Evolutionary conservation across 2,113 vertebrate genomes (phyloP), one percentile per base, ranked within the genome.

Genomic region (Diadophis punctatus): DNA sequence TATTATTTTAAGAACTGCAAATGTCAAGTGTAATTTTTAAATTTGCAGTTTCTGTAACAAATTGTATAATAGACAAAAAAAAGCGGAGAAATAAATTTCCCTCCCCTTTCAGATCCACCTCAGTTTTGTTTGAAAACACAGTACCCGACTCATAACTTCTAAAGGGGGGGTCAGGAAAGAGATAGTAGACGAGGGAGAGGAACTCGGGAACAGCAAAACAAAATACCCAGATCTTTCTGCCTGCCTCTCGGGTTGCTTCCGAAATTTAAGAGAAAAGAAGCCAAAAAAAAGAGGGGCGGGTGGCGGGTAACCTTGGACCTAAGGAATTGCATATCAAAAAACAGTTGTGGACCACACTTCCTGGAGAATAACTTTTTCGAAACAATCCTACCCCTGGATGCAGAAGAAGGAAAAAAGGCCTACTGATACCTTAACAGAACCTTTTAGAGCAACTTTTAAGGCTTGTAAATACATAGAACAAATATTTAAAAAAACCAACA

Each of bases 1-100:
- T 99, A 99, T 99, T 99, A 98, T 99, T 99, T 99, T 99, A 98
- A 98, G 98, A 97, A 98, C 98, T 99, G 98, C 98, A 99, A 98
- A 98, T 98, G 98, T 96, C 97, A 98, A n/a, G 98, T 98, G 97
- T 99, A 98, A 99, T 98, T 99, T 99, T 99, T 98, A 98, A 98
- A 98, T 99, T 99, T 99, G 99, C 99, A 99, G 98, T 98, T 98
- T 98, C 98, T 98, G 98, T 98, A 98, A 98, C 96, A 97, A 98
- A 97, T 97, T 98, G 97, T 98, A 98, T 97, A 95, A 97, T 98
- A 98, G 97, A 96, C 96, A 51, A 86, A 34, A 11, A 96, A 98
- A 98, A 98, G 97, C 97, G 98, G 96, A 98, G 95, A 97, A 98
- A 97, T 97, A 97, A 97, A 97, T 96, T 96, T 97, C 97, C 98